Evolutionary conservation across 2,888 invertebrate genomes (phyloP), one percentile per base, ranked within the genome.

Genomic region (Cheilosia impressa): DNA sequence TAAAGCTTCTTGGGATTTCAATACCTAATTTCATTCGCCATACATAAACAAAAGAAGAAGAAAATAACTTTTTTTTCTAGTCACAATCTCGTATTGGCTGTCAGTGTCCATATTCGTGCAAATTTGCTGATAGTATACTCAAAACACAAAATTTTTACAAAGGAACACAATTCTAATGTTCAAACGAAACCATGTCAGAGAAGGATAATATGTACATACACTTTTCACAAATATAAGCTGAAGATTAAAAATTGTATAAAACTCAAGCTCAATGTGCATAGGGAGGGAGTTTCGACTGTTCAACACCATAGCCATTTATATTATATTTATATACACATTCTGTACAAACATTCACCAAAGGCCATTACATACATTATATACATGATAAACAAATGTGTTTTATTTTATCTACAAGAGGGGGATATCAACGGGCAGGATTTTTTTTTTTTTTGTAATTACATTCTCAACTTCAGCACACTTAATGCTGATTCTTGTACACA

Each of bases 381-480:
- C 45, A 85, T 63, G 65, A 75, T 58, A 75, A 63, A 72, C 50
- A 75, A 68, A 72, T 68, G 52, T 24, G 15, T 52, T 3, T 52
- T 24, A 3, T 52, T 24, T 24, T 24, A 58, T 78, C 60, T 52
- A 55, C 72, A 45, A 69, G 43, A 38, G 73, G 75, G 75, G 73
- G 75, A 84, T 71, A 79, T 84, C 80, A 76, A 84, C 84, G 84
- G 84, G 75, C 80, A 71, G 84, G 75, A 84, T 45, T 43, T 13
- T 13, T 13, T 1, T 38, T 38, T 38, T 38, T 13, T 38, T 38
- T 4, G 4, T 31, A 47, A 79, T 27, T 81, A 80, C 84, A 84
- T 84, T 84, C 81, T 85, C 47, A 76, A 85, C 62, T 81, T 85
- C 85, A 85, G 85, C 85, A 85, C 75, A 85, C 85, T 85, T 85